A percentile compares a stretch with the other conserved stretches of the same genome.
Conservation (phyloP, 2,797 vertebrate species). For the Vipera ursinii region DNA sequence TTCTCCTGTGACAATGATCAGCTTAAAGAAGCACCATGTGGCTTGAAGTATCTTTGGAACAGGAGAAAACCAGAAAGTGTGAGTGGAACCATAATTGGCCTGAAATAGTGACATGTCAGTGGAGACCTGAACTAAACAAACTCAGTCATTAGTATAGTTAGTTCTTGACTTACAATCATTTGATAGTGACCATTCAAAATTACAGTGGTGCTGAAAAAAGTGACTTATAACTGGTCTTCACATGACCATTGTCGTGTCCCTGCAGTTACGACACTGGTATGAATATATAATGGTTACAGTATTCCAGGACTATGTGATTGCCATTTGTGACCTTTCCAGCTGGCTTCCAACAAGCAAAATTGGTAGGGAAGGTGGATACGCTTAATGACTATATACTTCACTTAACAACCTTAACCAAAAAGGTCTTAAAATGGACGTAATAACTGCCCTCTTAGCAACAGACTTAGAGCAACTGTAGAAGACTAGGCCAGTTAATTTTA, state of each 20-base stretch:
- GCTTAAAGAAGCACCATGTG: background rate
- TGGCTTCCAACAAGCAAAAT: too few relatives aligned
- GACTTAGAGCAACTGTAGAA: background rate
- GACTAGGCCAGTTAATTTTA: background rate
- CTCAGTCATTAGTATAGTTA: background rate
- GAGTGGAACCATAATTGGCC: background rate
- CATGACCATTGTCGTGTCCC: background rate
- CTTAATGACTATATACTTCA: background rate
- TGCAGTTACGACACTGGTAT: background rate
- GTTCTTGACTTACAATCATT: background rate
- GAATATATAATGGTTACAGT: background rate
- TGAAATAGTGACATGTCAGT: background rate
- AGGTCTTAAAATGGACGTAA: background rate
- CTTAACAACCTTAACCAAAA: background rate
- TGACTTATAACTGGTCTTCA: background rate
- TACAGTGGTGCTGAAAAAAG: background rate
- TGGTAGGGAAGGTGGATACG: too few relatives aligned
- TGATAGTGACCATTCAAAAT: background rate
- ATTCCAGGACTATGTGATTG: background rate
- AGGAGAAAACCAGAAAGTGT: background rate
- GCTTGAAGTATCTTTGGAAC: background rate
- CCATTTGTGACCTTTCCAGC: background rate
- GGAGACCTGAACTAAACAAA: background rate
- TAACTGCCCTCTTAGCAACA: background rate
- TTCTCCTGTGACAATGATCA: background rate